Evolutionary conservation across 2,113 vertebrate species (phyloP).

Genomic region (Erythrocercus mccallii): DNA sequence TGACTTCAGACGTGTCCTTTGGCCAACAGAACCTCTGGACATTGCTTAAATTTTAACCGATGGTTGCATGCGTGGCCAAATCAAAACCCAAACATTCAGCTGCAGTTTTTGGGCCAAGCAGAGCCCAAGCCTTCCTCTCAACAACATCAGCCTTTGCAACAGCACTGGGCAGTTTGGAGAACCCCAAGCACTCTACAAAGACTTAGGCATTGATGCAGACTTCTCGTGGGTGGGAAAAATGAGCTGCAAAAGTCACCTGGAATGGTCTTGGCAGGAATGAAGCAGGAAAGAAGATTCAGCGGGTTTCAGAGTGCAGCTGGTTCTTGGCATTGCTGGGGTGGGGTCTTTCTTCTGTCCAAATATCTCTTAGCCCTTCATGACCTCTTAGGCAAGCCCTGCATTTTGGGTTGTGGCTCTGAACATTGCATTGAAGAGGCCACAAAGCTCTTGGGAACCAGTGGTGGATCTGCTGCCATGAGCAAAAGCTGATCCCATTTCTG

Average conservation of each 20-base stretch:
- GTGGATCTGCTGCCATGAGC: not conserved
- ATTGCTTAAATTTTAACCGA: conserved; percentile 19
- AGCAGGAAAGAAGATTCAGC: not conserved
- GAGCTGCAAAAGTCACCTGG: not conserved
- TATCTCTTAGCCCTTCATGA: not conserved
- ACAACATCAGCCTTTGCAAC: not conserved
- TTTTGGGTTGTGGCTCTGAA: not conserved
- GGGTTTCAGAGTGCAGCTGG: not conserved
- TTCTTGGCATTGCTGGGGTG: not conserved
- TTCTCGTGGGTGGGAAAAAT: not conserved
- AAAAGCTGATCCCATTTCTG: not conserved
- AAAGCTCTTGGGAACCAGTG: not conserved
- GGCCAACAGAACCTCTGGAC: not conserved
- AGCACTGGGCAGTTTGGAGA: not conserved
- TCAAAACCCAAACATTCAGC: not conserved
- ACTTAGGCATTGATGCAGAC: fast-evolving
- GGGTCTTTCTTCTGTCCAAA: not conserved
- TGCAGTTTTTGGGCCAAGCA: not conserved
- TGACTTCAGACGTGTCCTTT: not conserved
- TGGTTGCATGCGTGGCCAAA: not conserved
- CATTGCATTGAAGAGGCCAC: not conserved
- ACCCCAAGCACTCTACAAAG: not conserved
- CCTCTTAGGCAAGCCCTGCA: not conserved
- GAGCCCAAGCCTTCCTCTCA: not conserved
- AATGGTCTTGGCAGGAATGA: not conserved